Evolutionary conservation across 2,113 vertebrate genomes (phyloP).

Genomic region (Numenius arquata): DNA sequence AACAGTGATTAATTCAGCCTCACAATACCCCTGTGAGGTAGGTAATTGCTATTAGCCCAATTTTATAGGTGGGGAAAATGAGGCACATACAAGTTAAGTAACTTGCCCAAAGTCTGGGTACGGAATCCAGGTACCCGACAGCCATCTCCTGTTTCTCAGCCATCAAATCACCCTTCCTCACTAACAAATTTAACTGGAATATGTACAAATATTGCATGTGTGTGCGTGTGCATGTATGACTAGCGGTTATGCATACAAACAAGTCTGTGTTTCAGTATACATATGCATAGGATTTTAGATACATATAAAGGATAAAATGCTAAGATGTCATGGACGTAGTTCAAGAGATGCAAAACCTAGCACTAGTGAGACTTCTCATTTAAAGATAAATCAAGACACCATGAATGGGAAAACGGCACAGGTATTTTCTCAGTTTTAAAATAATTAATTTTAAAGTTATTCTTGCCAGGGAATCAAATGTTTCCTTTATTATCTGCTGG

Average conservation of each 20-base stretch:
- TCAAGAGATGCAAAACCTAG: not conserved
- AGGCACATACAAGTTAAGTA: not conserved
- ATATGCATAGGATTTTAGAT: not conserved
- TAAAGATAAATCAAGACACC: not conserved
- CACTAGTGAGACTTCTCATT: not conserved
- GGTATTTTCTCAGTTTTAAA: not conserved
- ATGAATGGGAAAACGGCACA: not conserved
- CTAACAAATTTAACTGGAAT: not conserved
- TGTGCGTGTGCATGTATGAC: not conserved
- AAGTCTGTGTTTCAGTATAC: not conserved
- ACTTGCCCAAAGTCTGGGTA: not conserved
- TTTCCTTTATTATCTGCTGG: slow-evolving; percentile 35
- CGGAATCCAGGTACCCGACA: not conserved
- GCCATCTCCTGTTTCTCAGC: not conserved
- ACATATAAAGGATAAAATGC: not conserved
- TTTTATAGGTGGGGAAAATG: not conserved
- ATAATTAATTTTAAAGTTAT: not conserved
- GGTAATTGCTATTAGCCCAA: not conserved
- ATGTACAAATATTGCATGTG: not conserved
- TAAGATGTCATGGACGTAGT: not conserved
- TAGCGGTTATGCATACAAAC: not conserved
- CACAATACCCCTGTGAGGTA: not conserved
- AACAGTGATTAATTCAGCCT: slow-evolving; percentile 1
- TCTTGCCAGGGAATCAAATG: not conserved
- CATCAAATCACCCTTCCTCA: not conserved